These are phyloP conservation scores for Jaculus jaculus DNA, from an alignment of 2,113 vertebrate species.

Conservation along the genomic window DNA sequence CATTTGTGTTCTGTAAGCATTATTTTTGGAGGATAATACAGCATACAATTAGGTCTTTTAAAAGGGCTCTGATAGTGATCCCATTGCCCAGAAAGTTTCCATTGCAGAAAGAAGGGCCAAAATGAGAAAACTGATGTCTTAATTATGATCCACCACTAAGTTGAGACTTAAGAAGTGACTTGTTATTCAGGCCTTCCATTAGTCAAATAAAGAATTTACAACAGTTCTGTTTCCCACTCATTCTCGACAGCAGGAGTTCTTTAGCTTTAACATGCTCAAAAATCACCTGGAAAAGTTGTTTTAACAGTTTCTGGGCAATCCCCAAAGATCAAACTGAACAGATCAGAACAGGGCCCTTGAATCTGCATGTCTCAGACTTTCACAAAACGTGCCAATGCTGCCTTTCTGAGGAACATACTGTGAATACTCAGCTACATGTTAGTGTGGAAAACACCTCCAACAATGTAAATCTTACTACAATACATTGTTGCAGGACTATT, in stretches of 20 bases:
- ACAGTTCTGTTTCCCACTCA: background rate
- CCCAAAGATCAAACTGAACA: background rate
- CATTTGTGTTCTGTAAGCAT: background rate
- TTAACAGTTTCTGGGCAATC: background rate
- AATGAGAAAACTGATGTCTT: background rate
- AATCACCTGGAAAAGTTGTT: background rate
- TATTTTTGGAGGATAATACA: constrained; percentile 35
- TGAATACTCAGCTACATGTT: background rate
- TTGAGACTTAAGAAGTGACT: constrained; percentile 50
- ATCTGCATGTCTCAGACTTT: background rate
- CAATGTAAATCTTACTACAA: background rate
- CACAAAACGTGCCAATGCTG: too few relatives aligned
- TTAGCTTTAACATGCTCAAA: background rate
- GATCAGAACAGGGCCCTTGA: background rate
- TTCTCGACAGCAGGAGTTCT: background rate
- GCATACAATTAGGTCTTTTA: constrained; percentile 3
- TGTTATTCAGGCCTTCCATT: background rate
- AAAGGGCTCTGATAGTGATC: constrained; percentile 31
- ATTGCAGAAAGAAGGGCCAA: background rate
- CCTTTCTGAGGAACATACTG: background rate
- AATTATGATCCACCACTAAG: background rate
- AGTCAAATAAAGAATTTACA: constrained; percentile 13
- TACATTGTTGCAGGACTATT: background rate
- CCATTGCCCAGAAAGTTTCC: constrained; percentile 31
- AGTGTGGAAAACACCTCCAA: background rate